Evolutionary conservation across 1,140 invertebrate species (phyloP).

Genomic region (Chlorops oryzae): DNA sequence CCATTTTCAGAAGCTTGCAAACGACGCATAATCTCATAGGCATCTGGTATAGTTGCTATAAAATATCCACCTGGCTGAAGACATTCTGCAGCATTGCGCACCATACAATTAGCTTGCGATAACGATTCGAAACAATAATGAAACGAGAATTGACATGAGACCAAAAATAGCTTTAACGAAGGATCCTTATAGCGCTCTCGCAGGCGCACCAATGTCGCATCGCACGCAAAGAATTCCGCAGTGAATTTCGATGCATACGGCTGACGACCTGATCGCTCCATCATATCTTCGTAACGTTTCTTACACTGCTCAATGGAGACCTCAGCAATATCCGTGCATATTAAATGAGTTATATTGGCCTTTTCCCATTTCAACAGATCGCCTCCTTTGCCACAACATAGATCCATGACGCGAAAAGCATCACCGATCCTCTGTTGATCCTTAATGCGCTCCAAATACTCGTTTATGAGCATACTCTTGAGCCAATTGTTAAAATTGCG

Average conservation of each 20-base stretch:
- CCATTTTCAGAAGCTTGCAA: constrained; percentile 53
- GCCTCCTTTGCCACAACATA: constrained; percentile 93
- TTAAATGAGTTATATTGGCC: constrained; percentile 72
- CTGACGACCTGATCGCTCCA: constrained; percentile 34
- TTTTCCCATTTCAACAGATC: constrained; percentile 95
- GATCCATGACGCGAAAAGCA: constrained; percentile 61
- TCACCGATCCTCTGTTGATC: constrained; percentile 55
- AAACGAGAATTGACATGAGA: constrained; percentile 96
- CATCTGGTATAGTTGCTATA: constrained; percentile 93
- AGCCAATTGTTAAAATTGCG: constrained; percentile 99
- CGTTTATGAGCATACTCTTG: constrained; percentile 85
- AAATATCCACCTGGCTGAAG: constrained; percentile 87
- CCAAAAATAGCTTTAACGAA: constrained; percentile 76
- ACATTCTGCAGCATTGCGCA: constrained; percentile 86
- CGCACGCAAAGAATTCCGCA: constrained; percentile 88
- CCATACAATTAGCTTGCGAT: constrained; percentile 85
- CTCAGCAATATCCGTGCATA: constrained; percentile 91
- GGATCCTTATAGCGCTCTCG: constrained; percentile 66
- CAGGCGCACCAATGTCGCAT: constrained; percentile 81
- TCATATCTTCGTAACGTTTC: constrained; percentile 59
- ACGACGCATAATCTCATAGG: constrained; percentile 75
- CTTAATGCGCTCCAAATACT: constrained; percentile 61
- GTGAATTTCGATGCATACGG: constrained; percentile 55
- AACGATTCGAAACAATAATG: constrained; percentile 94
- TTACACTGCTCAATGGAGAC: constrained; percentile 85